Evolutionary conservation across 2,888 invertebrate species (phyloP), one percentile per base, ranked within the genome.

Genomic region (Habrosyne pyritoides): DNA sequence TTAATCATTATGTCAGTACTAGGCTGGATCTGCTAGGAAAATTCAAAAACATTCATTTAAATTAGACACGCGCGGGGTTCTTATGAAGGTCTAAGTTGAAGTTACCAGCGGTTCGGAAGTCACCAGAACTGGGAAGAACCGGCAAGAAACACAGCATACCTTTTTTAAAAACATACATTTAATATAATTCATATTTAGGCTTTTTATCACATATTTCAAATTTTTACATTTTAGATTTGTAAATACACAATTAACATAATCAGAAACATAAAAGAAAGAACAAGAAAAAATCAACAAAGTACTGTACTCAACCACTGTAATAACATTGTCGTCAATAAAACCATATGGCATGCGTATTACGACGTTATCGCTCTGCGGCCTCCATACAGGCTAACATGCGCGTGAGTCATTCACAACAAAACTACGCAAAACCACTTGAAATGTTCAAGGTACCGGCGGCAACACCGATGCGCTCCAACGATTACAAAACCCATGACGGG

Each of bases 391-490:
- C 36, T 36, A 36, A 36, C 42, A 42, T 61, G 57, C 63, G 64
- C 63, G 59, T 77, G 79, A 77, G 67, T 75, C 73, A 75, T 58
- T 60, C 62, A 52, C 59, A 56, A 54, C 65, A 65, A 69, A 67
- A 69, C 62, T 61, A 67, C 65, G 66, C 72, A 69, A 68, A 71
- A 53, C 64, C 56, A 58, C 52, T 64, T 60, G 52, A 54, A 24
- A 54, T 53, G 54, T 57, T 57, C 56, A 50, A 57, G 55, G 28
- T n/a, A n/a, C 6, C 12, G 46, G 10, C 47, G 51, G 18, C 8
- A 42, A 42, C 8, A 18, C 18, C 18, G 42, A 42, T 18, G 42
- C 42, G 42, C 28, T 47, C 47, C 50, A 28, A 18, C 28, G 28
- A 50, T 50, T 50, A 18, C 42, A 5, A 2, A 42, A 18, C 42